Conservation (phyloP, 1,140 invertebrate species). For the Papilio polyxenes region DNA sequence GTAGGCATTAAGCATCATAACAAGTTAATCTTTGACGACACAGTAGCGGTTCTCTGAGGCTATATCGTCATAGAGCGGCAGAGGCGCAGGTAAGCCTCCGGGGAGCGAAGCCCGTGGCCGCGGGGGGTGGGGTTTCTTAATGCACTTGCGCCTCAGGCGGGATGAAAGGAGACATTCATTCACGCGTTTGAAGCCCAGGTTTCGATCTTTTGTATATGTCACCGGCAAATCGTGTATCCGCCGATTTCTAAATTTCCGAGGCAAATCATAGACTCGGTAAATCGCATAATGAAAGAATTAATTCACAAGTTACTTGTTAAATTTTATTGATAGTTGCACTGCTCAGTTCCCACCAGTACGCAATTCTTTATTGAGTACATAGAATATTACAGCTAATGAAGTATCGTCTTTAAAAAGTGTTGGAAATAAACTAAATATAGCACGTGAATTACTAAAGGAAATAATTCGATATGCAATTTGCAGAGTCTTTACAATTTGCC, state of each 20-base stretch:
- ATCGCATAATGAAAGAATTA: not conserved
- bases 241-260: not conserved
- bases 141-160: constrained; percentile 61
- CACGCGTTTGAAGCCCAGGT: constrained; percentile 47
- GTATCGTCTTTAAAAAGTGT: too few species aligned
- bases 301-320: not conserved
- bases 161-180: constrained; percentile 62
- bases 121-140: constrained; percentile 49
- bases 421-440: too few species aligned
- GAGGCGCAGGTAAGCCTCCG: constrained; percentile 69
- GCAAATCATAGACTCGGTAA: not conserved
- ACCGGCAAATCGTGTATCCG: not conserved
- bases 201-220: constrained; percentile 47
- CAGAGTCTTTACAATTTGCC: too few species aligned
- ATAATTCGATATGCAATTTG: too few species aligned
- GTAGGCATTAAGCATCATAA: not conserved
- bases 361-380: too few species aligned
- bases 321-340: not conserved
- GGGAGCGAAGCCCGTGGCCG: constrained; percentile 36
- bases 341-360: too few species aligned
- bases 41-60: constrained; percentile 70
- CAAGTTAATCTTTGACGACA: constrained; percentile 51
- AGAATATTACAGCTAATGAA: too few species aligned
- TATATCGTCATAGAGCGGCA: constrained; percentile 53
- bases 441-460: too few species aligned